Percentiles rank a stretch among this genome's conserved stretches.
Evolutionary conservation across 2,888 invertebrate genomes (phyloP).

Genomic region (Resseliella maxima): DNA sequence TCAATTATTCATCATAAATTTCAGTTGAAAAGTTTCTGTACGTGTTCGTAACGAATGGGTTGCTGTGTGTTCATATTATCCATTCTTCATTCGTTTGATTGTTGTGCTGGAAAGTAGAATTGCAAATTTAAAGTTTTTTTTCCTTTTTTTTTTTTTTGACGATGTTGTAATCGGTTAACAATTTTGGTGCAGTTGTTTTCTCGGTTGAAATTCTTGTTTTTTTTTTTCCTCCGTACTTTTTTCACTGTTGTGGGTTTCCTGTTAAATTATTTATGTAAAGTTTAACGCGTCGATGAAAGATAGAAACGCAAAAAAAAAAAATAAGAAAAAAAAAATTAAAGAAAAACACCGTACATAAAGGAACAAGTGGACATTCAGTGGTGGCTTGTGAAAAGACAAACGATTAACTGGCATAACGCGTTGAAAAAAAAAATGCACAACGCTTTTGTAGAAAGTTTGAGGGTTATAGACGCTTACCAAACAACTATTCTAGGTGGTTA

Average conservation of each 20-base stretch:
- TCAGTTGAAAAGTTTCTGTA: constrained; percentile 11
- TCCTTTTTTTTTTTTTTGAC: no score
- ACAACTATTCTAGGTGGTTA: neutral
- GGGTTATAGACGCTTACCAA: neutral
- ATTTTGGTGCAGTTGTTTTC: neutral
- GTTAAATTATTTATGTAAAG: neutral
- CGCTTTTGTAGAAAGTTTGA: neutral
- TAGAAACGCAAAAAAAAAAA: neutral
- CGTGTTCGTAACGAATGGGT: neutral
- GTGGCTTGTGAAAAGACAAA: neutral
- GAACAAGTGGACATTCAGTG: no score
- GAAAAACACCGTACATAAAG: no score
- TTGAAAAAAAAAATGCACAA: neutral
- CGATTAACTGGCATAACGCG: neutral
- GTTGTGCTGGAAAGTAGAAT: neutral
- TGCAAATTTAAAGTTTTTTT: neutral
- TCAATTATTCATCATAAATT: neutral
- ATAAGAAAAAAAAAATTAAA: no score
- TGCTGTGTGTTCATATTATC: neutral
- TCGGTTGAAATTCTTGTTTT: neutral
- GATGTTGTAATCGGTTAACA: neutral
- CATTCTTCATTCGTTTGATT: neutral
- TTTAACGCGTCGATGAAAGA: neutral
- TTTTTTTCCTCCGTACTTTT: neutral
- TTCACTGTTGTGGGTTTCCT: neutral